Evolutionary conservation across 2,797 vertebrate species (phyloP).

Genomic region (Sorex maritimensis): DNA sequence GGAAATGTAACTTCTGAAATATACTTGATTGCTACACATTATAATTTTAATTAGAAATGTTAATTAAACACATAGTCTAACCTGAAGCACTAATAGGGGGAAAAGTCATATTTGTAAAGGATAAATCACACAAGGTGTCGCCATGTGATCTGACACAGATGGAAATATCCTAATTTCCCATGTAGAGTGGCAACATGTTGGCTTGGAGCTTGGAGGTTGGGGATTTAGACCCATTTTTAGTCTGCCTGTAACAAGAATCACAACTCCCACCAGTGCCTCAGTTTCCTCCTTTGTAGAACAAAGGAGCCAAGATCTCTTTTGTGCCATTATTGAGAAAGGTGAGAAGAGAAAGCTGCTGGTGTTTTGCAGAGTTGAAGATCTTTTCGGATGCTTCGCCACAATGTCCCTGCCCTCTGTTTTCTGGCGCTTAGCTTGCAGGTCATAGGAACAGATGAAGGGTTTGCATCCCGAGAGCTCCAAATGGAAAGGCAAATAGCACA

Average conservation of each 20-base stretch:
- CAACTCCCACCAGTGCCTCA: neutral
- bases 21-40: slow-evolving; percentile 63
- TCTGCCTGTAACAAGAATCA: neutral
- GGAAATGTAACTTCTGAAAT: slow-evolving; percentile 59
- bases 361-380: neutral
- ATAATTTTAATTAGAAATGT: slow-evolving; percentile 76
- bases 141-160: neutral
- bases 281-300: slow-evolving; percentile 23
- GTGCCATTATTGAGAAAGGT: neutral
- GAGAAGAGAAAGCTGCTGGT: neutral
- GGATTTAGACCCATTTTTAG: neutral
- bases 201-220: neutral
- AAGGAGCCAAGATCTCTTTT: neutral
- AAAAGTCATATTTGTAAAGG: slow-evolving; percentile 51
- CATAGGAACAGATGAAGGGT: slow-evolving; percentile 57
- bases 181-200: neutral
- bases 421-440: neutral
- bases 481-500: slow-evolving; percentile 81
- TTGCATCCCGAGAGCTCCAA: slow-evolving; percentile 49
- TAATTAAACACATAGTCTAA: slow-evolving; percentile 77
- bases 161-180: neutral
- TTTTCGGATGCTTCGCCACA: neutral
- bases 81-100: slow-evolving; percentile 20
- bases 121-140: neutral
- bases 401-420: neutral